These are phyloP conservation scores for Xestia xanthographa DNA, from an alignment of 2,888 invertebrate species.

Conservation along the genomic window DNA sequence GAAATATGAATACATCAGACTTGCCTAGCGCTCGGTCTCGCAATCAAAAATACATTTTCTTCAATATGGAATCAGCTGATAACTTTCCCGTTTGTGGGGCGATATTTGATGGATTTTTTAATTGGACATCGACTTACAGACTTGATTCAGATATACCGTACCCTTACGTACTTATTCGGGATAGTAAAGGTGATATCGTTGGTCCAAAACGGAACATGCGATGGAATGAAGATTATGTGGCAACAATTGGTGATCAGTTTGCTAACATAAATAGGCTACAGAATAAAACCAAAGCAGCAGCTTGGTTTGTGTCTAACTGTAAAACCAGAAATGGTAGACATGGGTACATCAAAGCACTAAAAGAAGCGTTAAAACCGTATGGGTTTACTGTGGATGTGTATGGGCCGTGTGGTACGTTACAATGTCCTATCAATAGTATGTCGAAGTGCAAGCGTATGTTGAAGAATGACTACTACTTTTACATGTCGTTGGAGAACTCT, in stretches of 20 bases:
- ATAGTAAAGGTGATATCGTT: slow-evolving; percentile 74
- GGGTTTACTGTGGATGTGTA: slow-evolving; percentile 87
- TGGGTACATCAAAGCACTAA: slow-evolving; percentile 72
- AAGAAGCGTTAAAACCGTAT: slow-evolving; percentile 71
- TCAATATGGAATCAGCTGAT: slow-evolving; percentile 84
- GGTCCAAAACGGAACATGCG: slow-evolving; percentile 76
- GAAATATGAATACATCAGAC: slow-evolving; percentile 69
- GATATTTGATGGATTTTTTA: slow-evolving; percentile 82
- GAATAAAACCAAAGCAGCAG: slow-evolving; percentile 83
- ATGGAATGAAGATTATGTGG: slow-evolving; percentile 67
- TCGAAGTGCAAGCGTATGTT: slow-evolving; percentile 78
- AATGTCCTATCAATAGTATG: slow-evolving; percentile 73
- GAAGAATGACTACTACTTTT: slow-evolving; percentile 92
- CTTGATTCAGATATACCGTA: slow-evolving; percentile 83
- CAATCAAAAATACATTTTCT: slow-evolving; percentile 83
- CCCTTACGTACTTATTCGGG: slow-evolving; percentile 79
- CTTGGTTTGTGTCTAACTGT: slow-evolving; percentile 88
- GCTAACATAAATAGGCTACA: slow-evolving; percentile 65
- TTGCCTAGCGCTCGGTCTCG: slow-evolving; percentile 75
- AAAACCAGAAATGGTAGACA: slow-evolving; percentile 75
- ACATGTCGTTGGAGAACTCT: slow-evolving; percentile 93
- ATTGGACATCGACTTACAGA: slow-evolving; percentile 86
- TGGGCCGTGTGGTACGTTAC: slow-evolving; percentile 87
- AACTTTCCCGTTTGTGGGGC: slow-evolving; percentile 80
- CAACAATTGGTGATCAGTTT: slow-evolving; percentile 67